Base-by-base conservation (phyloP, 2,888 invertebrate genomes). In the Chirona hameri region DNA sequence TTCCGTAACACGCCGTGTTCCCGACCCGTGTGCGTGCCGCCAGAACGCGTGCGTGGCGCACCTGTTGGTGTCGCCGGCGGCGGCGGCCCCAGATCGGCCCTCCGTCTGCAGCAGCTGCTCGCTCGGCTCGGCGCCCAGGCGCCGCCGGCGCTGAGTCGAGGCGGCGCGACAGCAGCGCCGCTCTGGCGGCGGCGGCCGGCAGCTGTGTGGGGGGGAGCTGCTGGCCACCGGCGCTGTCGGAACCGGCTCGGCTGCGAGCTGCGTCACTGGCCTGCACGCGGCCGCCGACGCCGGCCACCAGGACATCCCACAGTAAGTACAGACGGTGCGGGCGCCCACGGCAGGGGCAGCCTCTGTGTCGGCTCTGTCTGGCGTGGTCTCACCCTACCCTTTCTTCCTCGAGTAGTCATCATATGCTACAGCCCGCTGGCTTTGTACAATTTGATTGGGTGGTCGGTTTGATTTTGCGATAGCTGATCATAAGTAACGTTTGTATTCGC, bases 111-210 rank as follows among this genome's bases (percentile, higher is more conserved):
- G 76, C 76, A 76, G 76, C 76, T 76, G 76, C 76, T 76, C 39
- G 31, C 21, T 2, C 76, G 76, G 39, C 76, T 76, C 21, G 76
- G 39, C 76, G 76, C 76, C 15, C 7, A 12, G 15, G 76, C 39
- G 39, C 76, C 76, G 18, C 31, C 14, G 15, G 21, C 18, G 76
- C 76, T 76, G 76, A n/a, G 76, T 21, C 5, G 76, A 15, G 21
- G 76, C 76, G 39, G 76, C 76, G 39, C 76, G 39, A 72, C 72
- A n/a, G 72, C 72, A 72, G 76, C 76, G 76, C 76, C 76, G 39
- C 76, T 31, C 76, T 21, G 76, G 39, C 76, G 39, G 76, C 76
- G 76, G 39, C 76, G 39, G 31, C 39, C 39, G 76, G 39, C 76
- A 39, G 39, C 76, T 31, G 39, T 76, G 39, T 76, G 76, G 21